These are phyloP conservation scores for Polyommatus iphigenia DNA, from an alignment of 2,888 invertebrate species.

Conservation along the genomic window DNA sequence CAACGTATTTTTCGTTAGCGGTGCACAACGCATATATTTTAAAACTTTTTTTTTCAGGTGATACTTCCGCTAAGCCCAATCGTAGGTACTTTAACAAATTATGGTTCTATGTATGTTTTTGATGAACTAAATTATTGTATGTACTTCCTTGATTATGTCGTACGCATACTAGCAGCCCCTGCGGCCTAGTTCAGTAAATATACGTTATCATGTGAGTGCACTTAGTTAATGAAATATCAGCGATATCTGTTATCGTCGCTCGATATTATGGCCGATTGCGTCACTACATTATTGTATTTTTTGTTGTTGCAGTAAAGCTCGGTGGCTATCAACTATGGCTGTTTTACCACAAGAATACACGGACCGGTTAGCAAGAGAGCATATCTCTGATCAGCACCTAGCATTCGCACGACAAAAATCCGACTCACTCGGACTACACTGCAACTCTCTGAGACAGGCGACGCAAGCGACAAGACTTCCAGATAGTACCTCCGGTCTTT, in stretches of 20 bases:
- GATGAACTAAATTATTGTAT: neutral
- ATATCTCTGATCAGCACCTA: neutral
- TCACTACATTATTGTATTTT: conserved; percentile 9
- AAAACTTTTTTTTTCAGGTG: too few relatives aligned
- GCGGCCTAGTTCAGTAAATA: conserved; percentile 21
- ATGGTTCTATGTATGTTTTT: neutral
- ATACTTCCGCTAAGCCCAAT: neutral
- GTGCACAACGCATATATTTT: too few relatives aligned
- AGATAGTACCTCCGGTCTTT: too few relatives aligned
- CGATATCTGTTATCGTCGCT: conserved; percentile 36
- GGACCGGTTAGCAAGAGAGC: neutral
- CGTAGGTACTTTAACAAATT: neutral
- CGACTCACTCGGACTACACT: too few relatives aligned
- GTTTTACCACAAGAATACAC: neutral
- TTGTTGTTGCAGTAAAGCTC: neutral
- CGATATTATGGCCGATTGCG: conserved; percentile 34
- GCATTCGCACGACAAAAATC: too few relatives aligned
- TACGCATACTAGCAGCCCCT: neutral
- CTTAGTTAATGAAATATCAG: conserved; percentile 41
- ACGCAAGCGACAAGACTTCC: too few relatives aligned
- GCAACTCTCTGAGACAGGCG: too few relatives aligned
- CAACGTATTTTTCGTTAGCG: too few relatives aligned
- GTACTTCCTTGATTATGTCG: neutral
- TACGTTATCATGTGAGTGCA: conserved; percentile 37
- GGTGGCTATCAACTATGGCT: neutral